Conservation (phyloP, 1,140 invertebrate genomes). For the Dreissena rostriformis region DNA sequence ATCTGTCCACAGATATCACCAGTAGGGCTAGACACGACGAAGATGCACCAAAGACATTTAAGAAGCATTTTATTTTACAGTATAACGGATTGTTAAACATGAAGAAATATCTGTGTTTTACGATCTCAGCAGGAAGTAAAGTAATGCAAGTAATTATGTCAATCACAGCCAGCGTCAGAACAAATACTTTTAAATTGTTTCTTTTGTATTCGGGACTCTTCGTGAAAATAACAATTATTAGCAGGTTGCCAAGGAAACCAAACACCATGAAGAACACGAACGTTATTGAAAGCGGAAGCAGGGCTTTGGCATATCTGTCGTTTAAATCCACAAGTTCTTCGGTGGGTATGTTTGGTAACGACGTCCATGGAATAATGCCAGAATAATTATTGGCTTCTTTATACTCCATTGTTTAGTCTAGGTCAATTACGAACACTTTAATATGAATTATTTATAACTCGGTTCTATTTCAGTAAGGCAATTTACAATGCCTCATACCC, state of each 20-base stretch:
- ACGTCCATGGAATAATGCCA: too few relatives aligned
- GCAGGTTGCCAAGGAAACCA: slow-evolving; percentile 42
- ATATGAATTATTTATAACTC: neutral
- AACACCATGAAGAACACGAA: slow-evolving; percentile 22
- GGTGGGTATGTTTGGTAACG: too few relatives aligned
- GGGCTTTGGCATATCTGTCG: slow-evolving; percentile 17
- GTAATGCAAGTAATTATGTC: slow-evolving; percentile 34
- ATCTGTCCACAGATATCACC: slow-evolving; percentile 41
- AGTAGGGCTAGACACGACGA: slow-evolving; percentile 15
- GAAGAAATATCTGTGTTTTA: slow-evolving; percentile 24
- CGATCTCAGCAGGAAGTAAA: slow-evolving; percentile 43
- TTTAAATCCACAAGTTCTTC: slow-evolving; percentile 25
- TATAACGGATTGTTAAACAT: slow-evolving; percentile 15
- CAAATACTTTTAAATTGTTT: slow-evolving; percentile 45
- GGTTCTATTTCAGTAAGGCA: too few relatives aligned
- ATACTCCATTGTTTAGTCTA: neutral
- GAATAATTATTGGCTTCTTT: too few relatives aligned
- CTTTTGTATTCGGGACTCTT: slow-evolving; percentile 9
- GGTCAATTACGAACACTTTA: neutral
- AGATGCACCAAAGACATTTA: slow-evolving; percentile 36
- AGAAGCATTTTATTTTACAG: slow-evolving; percentile 46
- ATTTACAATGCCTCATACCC: too few relatives aligned
- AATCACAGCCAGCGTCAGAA: slow-evolving; percentile 32
- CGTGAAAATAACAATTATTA: slow-evolving; percentile 35
- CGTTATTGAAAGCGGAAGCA: slow-evolving; percentile 14